A percentile compares a stretch with the other conserved stretches of the same genome.
These are phyloP conservation scores for Anser cygnoides DNA, from an alignment of 2,113 vertebrate species.

Conservation along the genomic window DNA sequence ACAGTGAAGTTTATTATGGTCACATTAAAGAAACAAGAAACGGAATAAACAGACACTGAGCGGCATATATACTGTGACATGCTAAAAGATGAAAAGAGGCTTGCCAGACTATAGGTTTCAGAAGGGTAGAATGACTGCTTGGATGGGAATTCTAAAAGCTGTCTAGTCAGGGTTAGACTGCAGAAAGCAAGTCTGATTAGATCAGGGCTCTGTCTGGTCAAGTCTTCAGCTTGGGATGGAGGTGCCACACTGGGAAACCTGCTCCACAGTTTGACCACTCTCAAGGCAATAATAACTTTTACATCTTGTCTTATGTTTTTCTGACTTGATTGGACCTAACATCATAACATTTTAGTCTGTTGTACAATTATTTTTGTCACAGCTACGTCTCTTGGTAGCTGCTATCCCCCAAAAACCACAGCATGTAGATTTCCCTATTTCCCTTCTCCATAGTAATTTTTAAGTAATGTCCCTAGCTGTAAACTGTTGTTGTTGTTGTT, in stretches of 20 bases:
- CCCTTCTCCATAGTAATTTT: background rate
- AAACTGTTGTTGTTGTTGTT: background rate
- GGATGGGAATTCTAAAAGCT: background rate
- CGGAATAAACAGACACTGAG: background rate
- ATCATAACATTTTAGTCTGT: background rate
- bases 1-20: background rate
- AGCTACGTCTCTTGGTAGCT: background rate
- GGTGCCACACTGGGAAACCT: background rate
- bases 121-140: background rate
- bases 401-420: background rate
- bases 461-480: background rate
- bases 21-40: background rate
- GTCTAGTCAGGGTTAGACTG: background rate
- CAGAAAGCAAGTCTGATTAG: background rate
- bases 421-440: background rate
- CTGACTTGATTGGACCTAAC: background rate
- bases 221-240: background rate
- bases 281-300: background rate
- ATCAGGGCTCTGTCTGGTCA: background rate
- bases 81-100: background rate
- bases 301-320: background rate
- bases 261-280: background rate
- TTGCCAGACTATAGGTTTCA: background rate
- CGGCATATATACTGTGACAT: background rate
- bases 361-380: background rate